Conservation (phyloP, 1,140 invertebrate genomes). For the Conus ventricosus region DNA sequence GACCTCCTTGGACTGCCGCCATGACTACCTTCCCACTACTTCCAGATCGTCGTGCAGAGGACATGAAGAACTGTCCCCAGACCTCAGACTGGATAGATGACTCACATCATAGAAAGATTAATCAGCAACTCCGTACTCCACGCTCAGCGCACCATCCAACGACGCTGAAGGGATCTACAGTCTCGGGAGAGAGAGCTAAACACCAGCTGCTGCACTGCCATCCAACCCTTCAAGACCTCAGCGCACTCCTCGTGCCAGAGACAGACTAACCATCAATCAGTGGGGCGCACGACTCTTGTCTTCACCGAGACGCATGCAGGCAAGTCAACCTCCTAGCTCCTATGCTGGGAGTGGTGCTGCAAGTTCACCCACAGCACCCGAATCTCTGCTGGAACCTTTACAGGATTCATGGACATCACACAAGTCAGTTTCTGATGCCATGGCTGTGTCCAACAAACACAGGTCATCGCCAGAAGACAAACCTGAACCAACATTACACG, state of each 20-base stretch:
- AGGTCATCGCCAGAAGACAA: too few relatives aligned
- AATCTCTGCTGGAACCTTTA: neutral
- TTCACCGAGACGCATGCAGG: neutral
- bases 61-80: neutral
- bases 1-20: neutral
- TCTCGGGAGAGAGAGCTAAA: neutral
- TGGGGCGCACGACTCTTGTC: neutral
- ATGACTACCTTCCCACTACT: neutral
- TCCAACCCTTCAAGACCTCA: neutral
- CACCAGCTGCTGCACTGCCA: neutral
- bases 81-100: neutral
- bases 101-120: neutral
- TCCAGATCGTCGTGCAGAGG: neutral
- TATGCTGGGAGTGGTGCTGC: neutral
- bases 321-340: neutral
- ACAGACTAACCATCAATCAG: neutral
- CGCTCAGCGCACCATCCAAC: neutral
- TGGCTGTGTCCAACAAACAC: neutral
- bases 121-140: too few relatives aligned
- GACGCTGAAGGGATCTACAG: neutral
- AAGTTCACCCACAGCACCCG: neutral
- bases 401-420: neutral
- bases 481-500: too few relatives aligned
- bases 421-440: neutral
- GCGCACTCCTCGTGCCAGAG: neutral